Percentiles rank a stretch among this genome's conserved stretches.
phyloP scores from a whole-genome alignment of 2,888 invertebrate genomes.

The Tetranychus piercei region DNA sequence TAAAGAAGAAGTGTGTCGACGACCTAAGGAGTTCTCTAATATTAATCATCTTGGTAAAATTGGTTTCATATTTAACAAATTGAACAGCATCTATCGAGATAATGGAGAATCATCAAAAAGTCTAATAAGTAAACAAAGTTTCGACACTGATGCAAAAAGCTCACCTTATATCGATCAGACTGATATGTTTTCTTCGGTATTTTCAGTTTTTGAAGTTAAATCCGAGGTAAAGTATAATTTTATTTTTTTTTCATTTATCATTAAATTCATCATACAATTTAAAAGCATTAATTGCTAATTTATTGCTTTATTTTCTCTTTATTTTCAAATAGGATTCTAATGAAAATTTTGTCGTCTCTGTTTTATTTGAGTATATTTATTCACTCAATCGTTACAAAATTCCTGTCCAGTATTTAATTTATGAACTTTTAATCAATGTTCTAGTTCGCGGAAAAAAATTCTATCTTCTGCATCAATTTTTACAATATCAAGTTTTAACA shows the following conservation, averaged over 20 bases:
- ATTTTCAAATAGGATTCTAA: slow-evolving; percentile 30
- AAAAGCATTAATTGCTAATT: too few species aligned
- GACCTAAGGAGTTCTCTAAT: neutral
- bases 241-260: slow-evolving; percentile 21
- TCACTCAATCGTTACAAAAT: slow-evolving; percentile 61
- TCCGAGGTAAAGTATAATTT: slow-evolving; percentile 28
- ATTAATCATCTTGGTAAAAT: slow-evolving; percentile 16
- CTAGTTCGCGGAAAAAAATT: slow-evolving; percentile 53
- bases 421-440: slow-evolving; percentile 63
- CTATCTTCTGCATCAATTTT: slow-evolving; percentile 56
- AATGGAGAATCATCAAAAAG: slow-evolving; percentile 11
- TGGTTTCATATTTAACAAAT: slow-evolving; percentile 20
- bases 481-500: slow-evolving; percentile 61
- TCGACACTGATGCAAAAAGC: neutral
- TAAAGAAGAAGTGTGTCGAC: slow-evolving; percentile 3
- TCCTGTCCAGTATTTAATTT: slow-evolving; percentile 63
- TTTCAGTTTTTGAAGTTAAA: slow-evolving; percentile 43
- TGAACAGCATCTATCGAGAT: slow-evolving; percentile 16
- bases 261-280: neutral
- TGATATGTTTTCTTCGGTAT: slow-evolving; percentile 61
- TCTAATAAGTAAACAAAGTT: neutral
- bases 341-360: slow-evolving; percentile 32
- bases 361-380: slow-evolving; percentile 55
- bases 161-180: slow-evolving; percentile 52
- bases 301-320: neutral